These are phyloP conservation scores for Limnephilus marmoratus DNA, from an alignment of 2,888 invertebrate genomes.

Conservation along the genomic window DNA sequence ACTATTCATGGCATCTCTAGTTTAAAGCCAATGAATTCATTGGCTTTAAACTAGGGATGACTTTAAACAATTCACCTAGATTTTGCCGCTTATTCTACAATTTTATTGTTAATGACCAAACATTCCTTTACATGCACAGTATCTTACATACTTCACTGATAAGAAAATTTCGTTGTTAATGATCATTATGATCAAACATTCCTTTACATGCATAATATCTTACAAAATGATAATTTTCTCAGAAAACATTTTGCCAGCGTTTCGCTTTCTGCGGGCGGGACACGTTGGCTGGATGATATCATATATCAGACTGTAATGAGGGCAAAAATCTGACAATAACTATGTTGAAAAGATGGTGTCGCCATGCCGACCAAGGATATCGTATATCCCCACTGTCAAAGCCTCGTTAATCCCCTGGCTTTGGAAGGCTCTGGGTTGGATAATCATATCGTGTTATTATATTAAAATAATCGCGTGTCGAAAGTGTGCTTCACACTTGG, in stretches of 20 bases:
- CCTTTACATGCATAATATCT: not conserved
- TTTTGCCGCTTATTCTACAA: no score
- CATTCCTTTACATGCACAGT: no score
- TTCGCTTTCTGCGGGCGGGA: not conserved
- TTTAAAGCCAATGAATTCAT: no score
- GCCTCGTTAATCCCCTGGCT: slow-evolving; percentile 18
- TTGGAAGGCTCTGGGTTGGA: not conserved
- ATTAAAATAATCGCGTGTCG: not conserved
- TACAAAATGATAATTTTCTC: not conserved
- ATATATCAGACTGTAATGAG: not conserved
- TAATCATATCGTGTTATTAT: not conserved
- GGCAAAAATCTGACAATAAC: not conserved
- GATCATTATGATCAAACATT: not conserved
- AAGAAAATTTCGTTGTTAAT: not conserved
- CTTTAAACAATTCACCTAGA: no score
- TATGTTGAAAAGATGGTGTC: not conserved
- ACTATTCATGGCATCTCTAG: no score
- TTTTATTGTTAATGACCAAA: no score
- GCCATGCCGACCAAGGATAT: slow-evolving; percentile 9
- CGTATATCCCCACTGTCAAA: slow-evolving; percentile 8
- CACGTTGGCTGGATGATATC: not conserved
- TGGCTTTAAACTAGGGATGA: no score
- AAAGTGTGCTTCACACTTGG: not conserved
- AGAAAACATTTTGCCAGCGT: not conserved
- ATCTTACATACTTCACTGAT: no score